Evolutionary conservation across 2,888 invertebrate species (phyloP), one percentile per base, ranked within the genome.

Genomic region (Pandemis heparana): DNA sequence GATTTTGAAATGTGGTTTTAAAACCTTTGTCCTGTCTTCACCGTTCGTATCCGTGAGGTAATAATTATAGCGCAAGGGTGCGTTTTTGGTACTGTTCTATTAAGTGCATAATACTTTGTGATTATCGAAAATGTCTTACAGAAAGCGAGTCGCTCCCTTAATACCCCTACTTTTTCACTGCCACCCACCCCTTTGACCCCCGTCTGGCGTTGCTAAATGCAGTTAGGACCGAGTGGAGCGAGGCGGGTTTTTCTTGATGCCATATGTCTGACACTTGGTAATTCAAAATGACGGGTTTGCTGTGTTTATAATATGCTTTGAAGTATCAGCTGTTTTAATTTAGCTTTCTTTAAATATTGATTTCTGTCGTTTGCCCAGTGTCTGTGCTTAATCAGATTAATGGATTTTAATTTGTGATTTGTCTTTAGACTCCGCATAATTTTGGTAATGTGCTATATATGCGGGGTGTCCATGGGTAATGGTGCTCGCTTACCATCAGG

Each of bases 131-230:
- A 46, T 12, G 10, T 46, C 14, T 46, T 32, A 32, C 23, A 32
- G 23, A 32, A 32, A 1, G 2, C n/a, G n/a, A 6, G n/a, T 7
- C 39, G 32, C 60, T 39, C 39, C 60, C 64, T 41, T 51, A 53
- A 41, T 59, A 60, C 18, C 65, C 59, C 65, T 59, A 38, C 0
- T 18, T 48, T 59, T 63, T 56, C 59, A 23, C 64, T 16, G 4
- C 56, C 7, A 12, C 8, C 38, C 32, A 14, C 67, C 61, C 66
- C 60, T 8, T n/a, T 0, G 5, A 39, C 32, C 32, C 51, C 53
- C 38, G 71, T 71, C 71, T 71, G 71, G 66, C 60, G 41, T 14
- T 39, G 41, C 48, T 61, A 66, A 71, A 71, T 60, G 65, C 71
- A 62, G 68, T 73, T 68, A 59, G 56, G 62, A 18, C 23, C 68